Percentiles rank a stretch among this genome's conserved stretches.
phyloP scores from a whole-genome alignment of 1,140 invertebrate species.

The Akabosia matsudoensis region DNA sequence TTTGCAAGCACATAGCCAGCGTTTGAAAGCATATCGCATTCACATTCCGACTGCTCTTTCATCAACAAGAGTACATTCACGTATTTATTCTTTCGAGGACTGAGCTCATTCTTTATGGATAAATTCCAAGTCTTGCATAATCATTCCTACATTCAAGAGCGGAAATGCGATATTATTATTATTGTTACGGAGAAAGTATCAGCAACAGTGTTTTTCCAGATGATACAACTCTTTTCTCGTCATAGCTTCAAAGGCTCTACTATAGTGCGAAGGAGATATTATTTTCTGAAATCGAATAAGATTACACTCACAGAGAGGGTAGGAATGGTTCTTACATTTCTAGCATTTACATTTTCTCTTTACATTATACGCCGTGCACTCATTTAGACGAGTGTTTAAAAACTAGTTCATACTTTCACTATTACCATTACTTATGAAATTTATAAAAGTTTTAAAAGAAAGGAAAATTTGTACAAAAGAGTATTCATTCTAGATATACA shows the following conservation, averaged over 20 bases:
- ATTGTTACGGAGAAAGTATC: neutral
- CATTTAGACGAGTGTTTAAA: too few relatives aligned
- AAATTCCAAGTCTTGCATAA: neutral
- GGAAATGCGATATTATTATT: neutral
- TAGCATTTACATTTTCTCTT: conserved; percentile 12
- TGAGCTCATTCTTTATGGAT: too few relatives aligned
- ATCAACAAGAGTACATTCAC: too few relatives aligned
- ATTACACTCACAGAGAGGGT: neutral
- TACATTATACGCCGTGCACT: too few relatives aligned
- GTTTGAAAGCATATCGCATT: too few relatives aligned
- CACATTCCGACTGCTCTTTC: too few relatives aligned
- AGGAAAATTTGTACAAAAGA: too few relatives aligned
- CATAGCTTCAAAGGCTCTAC: too few relatives aligned
- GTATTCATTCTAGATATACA: too few relatives aligned
- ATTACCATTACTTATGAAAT: neutral
- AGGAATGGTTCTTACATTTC: neutral
- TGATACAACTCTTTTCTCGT: neutral
- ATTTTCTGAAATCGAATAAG: neutral
- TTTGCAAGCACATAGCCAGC: too few relatives aligned
- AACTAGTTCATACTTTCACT: neutral
- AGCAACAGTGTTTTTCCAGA: neutral
- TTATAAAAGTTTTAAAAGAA: too few relatives aligned
- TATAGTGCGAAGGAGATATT: neutral
- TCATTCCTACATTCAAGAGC: neutral
- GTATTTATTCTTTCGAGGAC: too few relatives aligned